Base-by-base conservation (phyloP, 1,140 invertebrate genomes). In the Drosophila sucinea region DNA sequence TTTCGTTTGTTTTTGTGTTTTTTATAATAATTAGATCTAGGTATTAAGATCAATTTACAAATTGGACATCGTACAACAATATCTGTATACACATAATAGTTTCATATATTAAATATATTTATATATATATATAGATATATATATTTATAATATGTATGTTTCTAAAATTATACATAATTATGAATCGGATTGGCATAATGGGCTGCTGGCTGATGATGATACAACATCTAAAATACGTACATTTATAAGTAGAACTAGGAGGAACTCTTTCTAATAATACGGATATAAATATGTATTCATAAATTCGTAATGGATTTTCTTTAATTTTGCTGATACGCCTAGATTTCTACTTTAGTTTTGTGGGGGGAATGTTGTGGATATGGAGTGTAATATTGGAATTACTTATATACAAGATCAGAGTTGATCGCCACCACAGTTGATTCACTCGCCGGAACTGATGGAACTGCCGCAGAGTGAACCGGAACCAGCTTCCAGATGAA, bases 11-110 rank as follows among this genome's bases (percentile, higher is more conserved):
- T 66, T 76, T 30, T 29, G 8, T 41, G 47, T 55, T 64, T 10
- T 60, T 51, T 70, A 57, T 62, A 57, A 74, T 82, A n/a, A 64
- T 83, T 73, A 64, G 72, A 79, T 79, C 83, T 86, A 86, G 56
- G 70, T 67, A 47, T 83, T 60, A 74, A 89, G 80, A 89, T 87
- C 80, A 87, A 87, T 87, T 87, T 87, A 87, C 84, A 87, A 51
- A 81, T 84, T 84, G 77, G 84, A 87, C 84, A 87, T 89, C 74
- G 84, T 87, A 84, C 85, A 87, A 87, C 84, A 87, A 87, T 73
- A 89, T 87, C 80, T 67, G 75, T 89, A 80, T 67, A 79, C 68
- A 67, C 51, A 56, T 54, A 65, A 27, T 35, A 40, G 32, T 35
- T 58, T 58, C 32, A 51, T 69, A 73, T 68, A 69, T 40, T 70